These are phyloP conservation scores for Helicoverpa zea DNA, from an alignment of 1,140 invertebrate species.

Conservation along the genomic window DNA sequence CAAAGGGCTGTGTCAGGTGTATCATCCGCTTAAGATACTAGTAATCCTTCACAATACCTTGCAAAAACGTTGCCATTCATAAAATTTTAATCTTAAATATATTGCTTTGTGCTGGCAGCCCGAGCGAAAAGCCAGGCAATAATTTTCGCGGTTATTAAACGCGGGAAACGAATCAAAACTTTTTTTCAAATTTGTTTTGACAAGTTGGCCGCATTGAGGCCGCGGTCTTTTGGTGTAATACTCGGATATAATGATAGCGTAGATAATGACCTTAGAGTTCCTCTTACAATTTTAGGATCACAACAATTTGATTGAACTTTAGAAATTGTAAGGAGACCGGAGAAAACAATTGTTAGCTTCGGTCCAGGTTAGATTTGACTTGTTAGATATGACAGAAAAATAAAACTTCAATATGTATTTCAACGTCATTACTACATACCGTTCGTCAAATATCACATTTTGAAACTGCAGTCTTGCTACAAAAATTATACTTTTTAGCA, in stretches of 20 bases:
- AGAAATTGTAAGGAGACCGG: background rate
- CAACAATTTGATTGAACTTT: background rate
- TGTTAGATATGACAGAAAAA: background rate
- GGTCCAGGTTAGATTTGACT: background rate
- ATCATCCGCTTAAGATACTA: constrained; percentile 71
- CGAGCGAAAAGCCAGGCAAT: constrained; percentile 67
- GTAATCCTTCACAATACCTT: constrained; percentile 70
- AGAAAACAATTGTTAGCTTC: background rate
- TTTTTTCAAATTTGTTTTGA: constrained; percentile 76
- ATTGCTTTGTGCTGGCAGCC: constrained; percentile 65
- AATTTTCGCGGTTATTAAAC: constrained; percentile 76
- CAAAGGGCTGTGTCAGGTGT: constrained; percentile 76
- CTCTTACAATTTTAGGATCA: background rate
- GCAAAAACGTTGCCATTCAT: constrained; percentile 76
- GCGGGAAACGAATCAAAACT: constrained; percentile 56
- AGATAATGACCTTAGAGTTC: constrained; percentile 12
- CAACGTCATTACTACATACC: too few species aligned
- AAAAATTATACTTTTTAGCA: too few species aligned
- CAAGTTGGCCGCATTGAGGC: constrained; percentile 69
- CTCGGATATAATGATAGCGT: constrained; percentile 12
- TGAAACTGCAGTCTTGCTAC: too few species aligned
- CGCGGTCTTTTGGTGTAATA: constrained; percentile 17
- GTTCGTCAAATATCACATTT: too few species aligned
- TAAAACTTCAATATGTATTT: background rate
- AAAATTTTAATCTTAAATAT: constrained; percentile 74